phyloP scores from a whole-genome alignment of 2,797 vertebrate genomes.

The Anomalospiza imberbis region DNA sequence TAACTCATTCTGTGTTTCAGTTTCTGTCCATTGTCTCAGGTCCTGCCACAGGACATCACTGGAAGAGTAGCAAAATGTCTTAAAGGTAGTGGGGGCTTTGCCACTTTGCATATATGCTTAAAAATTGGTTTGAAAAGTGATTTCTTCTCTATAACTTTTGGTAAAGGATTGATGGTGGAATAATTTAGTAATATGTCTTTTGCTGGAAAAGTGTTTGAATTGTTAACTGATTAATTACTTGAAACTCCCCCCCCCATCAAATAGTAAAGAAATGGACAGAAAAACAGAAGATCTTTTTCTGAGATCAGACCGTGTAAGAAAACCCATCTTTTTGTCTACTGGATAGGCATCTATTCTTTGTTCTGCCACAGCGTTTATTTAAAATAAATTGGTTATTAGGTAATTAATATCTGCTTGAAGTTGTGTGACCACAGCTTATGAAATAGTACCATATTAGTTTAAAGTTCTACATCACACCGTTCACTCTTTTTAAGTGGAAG shows the following conservation, averaged over 20 bases:
- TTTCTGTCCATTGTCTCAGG: neutral
- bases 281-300: neutral
- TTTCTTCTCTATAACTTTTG: neutral
- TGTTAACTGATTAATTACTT: fast-evolving
- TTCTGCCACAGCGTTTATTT: neutral
- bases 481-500: neutral
- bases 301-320: neutral
- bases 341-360: neutral
- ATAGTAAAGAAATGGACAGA: neutral
- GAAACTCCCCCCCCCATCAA: fast-evolving
- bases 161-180: neutral
- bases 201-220: neutral
- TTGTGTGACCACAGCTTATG: fast-evolving
- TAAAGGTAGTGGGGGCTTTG: neutral
- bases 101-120: fast-evolving
- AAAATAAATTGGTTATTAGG: neutral
- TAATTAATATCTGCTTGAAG: neutral
- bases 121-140: neutral
- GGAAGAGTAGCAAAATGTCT: neutral
- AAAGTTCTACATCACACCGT: neutral
- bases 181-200: neutral
- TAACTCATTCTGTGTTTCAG: neutral
- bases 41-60: neutral
- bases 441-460: neutral
- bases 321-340: fast-evolving